Base-by-base conservation (phyloP, 2,888 invertebrate genomes). In the Himalopsyche tibetana region DNA sequence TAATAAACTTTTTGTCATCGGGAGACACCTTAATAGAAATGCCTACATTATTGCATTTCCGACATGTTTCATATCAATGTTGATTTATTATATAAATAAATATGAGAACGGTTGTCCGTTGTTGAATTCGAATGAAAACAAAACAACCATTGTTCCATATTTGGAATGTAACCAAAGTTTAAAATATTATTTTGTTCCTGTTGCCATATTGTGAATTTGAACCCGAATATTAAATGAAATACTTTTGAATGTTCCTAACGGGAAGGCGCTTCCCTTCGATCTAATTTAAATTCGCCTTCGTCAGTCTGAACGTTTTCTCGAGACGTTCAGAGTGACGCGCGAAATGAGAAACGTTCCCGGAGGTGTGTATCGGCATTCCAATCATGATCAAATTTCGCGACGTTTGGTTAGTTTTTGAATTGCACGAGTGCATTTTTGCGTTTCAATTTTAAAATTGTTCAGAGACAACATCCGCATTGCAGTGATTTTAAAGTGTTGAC, bases 401-500 rank as follows among this genome's bases (percentile, higher is more conserved):
- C 74, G 12, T 74, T 74, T 36, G 74, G 38, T 38, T 38, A 74
- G 15, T 74, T 74, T 74, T 69, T 69, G 11, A 69, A 69, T 69
- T 36, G 36, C 36, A 69, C 36, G 69, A 56, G 56, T 36, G 28
- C 19, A 69, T 69, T 19, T 74, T 51, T 74, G 12, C 15, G 74
- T 74, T 74, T 15, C 74, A 74, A 74, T 74, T 74, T 69, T 36
- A 28, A 74, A 74, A 74, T 74, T 74, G 74, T 74, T 74, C 74
- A 74, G 74, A 74, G 36, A 38, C 36, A 36, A 74, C 28, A 36
- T 74, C 28, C 28, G 19, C 36, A 74, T 74, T 74, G 74, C 38
- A 74, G 74, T 74, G 74, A 74, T 74, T 63, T 63, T 63, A 63
- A 74, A 74, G 74, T 74, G 74, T 74, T 63, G 74, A 74, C 74